Evolutionary conservation across 2,797 vertebrate species (phyloP), one percentile per base, ranked within the genome.

Genomic region (Danio choprae): DNA sequence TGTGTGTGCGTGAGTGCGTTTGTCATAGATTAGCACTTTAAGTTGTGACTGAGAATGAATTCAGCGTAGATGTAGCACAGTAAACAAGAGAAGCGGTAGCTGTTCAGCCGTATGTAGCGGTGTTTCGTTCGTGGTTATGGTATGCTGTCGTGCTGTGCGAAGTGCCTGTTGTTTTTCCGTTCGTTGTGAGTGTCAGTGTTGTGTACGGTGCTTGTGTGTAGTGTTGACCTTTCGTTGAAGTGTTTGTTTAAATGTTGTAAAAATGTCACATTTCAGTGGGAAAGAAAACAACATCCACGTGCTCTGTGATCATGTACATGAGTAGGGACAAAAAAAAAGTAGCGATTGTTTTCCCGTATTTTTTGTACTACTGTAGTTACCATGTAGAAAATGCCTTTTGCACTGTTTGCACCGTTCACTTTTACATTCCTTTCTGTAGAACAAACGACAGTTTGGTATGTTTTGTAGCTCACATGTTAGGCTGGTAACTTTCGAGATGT

Each of bases 51-150:
- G 89, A 89, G 89, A 87, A 87, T 48, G 62, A 92, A 91, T 92
- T 93, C 91, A 91, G 92, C 91, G 83, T 94, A 94, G 89, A 91
- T 92, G 92, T 94, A 94, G 93, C 92, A 83, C 68, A 73, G 76
- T 83, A 80, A 82, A 43, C 90, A 90, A 86, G 89, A 92, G 90
- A 92, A 84, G 88, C 91, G 90, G 80, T 91, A 91, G 92, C 92
- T 91, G 89, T 92, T 92, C 91, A 92, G 92, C 92, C 91, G 90
- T 92, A 91, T 90, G 90, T 94, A 93, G 90, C 89, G 90, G 89
- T 93, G 92, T 93, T 93, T 89, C 4, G 92, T 94, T 90, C 91
- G 88, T 91, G 90, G 88, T 71, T 93, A n/a, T 92, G 90, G 89
- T 87, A 92, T 94, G 91, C 90, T 91, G 91, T 94, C 60, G 84